Percentiles rank a stretch among this genome's conserved stretches.
phyloP scores from a whole-genome alignment of 2,888 invertebrate species.

The Acleris sparsana region DNA sequence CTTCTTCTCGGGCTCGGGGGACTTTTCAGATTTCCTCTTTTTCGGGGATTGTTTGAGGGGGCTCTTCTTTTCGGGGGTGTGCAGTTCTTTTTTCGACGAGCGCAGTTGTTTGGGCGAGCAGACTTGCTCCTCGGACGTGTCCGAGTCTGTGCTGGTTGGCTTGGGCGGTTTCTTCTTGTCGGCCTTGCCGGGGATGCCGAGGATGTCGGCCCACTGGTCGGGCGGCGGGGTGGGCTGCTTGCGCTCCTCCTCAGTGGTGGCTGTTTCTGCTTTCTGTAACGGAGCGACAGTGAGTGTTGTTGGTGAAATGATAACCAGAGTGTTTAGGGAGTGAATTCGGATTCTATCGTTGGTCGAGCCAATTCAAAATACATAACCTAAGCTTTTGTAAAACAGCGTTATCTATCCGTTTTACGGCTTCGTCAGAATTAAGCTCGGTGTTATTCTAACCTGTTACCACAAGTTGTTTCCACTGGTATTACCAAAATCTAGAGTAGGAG shows the following conservation, averaged over 20 bases:
- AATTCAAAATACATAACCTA: too few species aligned
- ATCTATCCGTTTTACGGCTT: too few species aligned
- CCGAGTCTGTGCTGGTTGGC: conserved; percentile 38
- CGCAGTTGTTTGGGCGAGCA: conserved; percentile 66
- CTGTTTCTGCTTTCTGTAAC: conserved; percentile 50
- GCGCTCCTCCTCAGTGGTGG: conserved; percentile 60
- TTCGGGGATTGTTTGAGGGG: conserved; percentile 66
- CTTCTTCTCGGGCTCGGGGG: conserved; percentile 59
- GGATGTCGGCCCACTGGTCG: conserved; percentile 78
- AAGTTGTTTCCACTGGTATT: too few species aligned
- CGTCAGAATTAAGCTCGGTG: too few species aligned
- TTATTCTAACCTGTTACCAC: too few species aligned
- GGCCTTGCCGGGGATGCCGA: conserved; percentile 72
- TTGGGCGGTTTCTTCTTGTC: conserved; percentile 35
- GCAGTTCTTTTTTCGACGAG: conserved; percentile 65
- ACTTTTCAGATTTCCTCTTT: conserved; percentile 59
- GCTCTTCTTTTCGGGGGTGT: conserved; percentile 55
- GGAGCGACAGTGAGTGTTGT: conserved; percentile 37
- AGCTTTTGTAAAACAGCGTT: too few species aligned
- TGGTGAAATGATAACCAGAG: conserved; percentile 4
- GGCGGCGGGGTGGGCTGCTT: conserved; percentile 77
- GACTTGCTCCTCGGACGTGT: conserved; percentile 53
- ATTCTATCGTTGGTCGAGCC: too few species aligned
- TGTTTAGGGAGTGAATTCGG: neutral
- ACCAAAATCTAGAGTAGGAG: too few species aligned